Base-by-base conservation (phyloP, 2,888 invertebrate genomes). In the Anticlea derivata region DNA sequence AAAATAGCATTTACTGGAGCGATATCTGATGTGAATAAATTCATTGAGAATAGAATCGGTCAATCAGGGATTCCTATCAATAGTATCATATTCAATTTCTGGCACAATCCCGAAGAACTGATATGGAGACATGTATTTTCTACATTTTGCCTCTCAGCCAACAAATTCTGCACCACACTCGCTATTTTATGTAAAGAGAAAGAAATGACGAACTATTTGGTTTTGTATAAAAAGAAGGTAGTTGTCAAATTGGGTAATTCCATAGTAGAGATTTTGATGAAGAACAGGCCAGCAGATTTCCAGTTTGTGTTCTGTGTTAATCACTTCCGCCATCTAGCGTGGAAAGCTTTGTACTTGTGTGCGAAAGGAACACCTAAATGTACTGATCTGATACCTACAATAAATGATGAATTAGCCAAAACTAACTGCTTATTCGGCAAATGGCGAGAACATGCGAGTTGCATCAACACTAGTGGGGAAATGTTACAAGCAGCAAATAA, bases 141-240 rank as follows among this genome's bases (percentile, higher is more conserved):
- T 2, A 86, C 88, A n/a, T 77, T 85, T 22, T 87, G 86, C 62
- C 60, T 90, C 10, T 88, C 91, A 10, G 90, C 90, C 0, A 91
- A 91, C 62, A 91, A 89, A 65, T 85, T 91, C 50, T 91, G 91
- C 40, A 86, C 90, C 5, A 86, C 88, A 38, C 60, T 89, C 40
- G 77, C 86, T 5, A 57, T 90, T 37, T 46, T 83, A n/a, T 84
- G 83, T 51, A 63, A 78, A 43, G 73, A 75, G 23, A 61, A 61
- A 10, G 79, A 85, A 29, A 83, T 85, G 70, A 54, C 60, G 1
- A 68, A 67, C 39, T 79, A 79, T 63, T 58, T 91, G 2, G 38
- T 59, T 12, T 34, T 86, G 6, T 91, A 84, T 45, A 90, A 91
- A 60, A 81, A 73, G 56, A 80, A 73, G 61, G 86, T 91, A n/a